Percentiles rank a stretch among this genome's conserved stretches.
phyloP scores from a whole-genome alignment of 2,888 invertebrate species.

The Osedax fenrisi region DNA sequence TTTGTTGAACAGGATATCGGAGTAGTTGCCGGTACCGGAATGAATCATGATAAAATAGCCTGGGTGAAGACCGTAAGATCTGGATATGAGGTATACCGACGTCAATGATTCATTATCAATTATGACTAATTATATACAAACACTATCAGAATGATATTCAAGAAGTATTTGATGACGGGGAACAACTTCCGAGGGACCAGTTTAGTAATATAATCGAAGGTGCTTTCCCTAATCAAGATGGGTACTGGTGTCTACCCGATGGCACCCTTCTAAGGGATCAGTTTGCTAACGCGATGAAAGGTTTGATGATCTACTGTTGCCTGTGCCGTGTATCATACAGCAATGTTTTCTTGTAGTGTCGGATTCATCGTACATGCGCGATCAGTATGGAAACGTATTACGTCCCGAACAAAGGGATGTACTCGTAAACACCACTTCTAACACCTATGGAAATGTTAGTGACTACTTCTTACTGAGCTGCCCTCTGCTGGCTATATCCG shows the following conservation, averaged over 20 bases:
- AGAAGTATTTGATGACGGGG: background rate
- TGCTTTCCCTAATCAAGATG: background rate
- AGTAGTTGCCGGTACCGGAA: background rate
- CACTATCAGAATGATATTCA: too few species aligned
- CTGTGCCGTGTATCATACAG: too few species aligned
- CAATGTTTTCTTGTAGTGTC: background rate
- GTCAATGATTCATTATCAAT: background rate
- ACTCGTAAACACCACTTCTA: background rate
- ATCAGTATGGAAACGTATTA: slow-evolving; percentile 13
- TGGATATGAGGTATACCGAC: background rate
- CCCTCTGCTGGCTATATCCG: background rate
- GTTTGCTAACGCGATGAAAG: slow-evolving; percentile 3
- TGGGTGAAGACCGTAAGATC: background rate
- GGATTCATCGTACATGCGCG: background rate
- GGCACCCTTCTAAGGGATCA: slow-evolving; percentile 3
- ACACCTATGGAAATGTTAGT: background rate
- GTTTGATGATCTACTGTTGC: too few species aligned
- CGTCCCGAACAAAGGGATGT: background rate
- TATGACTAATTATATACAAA: background rate
- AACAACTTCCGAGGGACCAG: background rate
- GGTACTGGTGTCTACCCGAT: background rate
- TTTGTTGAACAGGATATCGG: background rate
- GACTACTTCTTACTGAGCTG: too few species aligned
- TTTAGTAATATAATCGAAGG: background rate
- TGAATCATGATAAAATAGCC: background rate